Evolutionary conservation across 2,797 vertebrate genomes (phyloP), one percentile per base, ranked within the genome.

Genomic region (Vireo griseus): DNA sequence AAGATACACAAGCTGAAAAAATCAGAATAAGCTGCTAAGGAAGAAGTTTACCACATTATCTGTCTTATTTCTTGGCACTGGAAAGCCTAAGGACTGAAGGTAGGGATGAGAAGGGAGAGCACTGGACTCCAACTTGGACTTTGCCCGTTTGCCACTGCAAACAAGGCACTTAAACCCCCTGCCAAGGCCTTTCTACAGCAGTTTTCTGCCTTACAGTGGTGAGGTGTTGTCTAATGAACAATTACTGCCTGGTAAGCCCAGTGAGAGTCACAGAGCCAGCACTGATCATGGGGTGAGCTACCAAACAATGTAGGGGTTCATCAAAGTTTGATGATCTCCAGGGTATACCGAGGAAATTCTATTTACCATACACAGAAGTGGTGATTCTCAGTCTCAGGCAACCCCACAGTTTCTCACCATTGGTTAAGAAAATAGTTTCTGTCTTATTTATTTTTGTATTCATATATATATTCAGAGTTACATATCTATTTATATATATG

Each of bases 1-100:
- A 58, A 91, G 69, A 90, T 51, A 68, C 66, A 86, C 78, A 93
- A 92, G 82, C 45, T 76, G 58, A 83, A 88, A 88, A 75, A 90
- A 76, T 90, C 72, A 52, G 75, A 93, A 62, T 31, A 90, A 83
- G 21, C 61, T 48, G 2, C 39, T 55, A 81, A 86, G 62, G 71
- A 85, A 75, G 69, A 95, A 29, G 18, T 11, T 85, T 85, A 39
- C 22, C 57, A 33, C 17, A 2, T 62, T 45, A 67, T 48, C 51
- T 35, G 8, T 78, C 35, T n/a, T 68, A 18, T 73, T 48, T 52
- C 37, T 31, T 84, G 76, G 29, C 57, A 42, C 28, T 40, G 33
- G 19, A 40, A 72, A 67, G 11, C 48, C 33, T 48, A 39, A 74
- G 31, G 52, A 8, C 35, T 44, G 37, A 85, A 87, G 28, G 68